Evolutionary conservation across 2,113 vertebrate genomes (phyloP).

Genomic region (Penelope pileata): DNA sequence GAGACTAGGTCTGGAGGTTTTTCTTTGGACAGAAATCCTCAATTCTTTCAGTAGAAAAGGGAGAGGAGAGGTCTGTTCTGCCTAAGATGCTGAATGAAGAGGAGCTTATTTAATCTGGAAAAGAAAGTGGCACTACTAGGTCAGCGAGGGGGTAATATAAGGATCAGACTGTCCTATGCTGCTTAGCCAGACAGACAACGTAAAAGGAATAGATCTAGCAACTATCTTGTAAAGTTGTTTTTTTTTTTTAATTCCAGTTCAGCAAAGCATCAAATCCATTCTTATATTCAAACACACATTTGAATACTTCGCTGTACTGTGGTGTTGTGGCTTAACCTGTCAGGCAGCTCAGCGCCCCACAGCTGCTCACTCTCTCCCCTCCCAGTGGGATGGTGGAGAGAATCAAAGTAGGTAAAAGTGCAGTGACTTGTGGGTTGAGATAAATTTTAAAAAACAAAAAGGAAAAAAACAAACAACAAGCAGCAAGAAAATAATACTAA

Average conservation of each 20-base stretch:
- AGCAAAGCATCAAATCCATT: not conserved
- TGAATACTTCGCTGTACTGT: not conserved
- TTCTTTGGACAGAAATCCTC: not conserved
- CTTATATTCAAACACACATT: not conserved
- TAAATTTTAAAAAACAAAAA: not conserved
- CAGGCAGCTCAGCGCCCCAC: not conserved
- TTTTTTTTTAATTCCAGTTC: not conserved
- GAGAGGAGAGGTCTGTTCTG: not conserved
- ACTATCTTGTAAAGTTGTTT: not conserved
- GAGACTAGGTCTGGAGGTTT: not conserved
- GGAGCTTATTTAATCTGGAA: not conserved
- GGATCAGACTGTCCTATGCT: not conserved
- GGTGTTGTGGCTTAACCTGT: not conserved
- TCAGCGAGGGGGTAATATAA: not conserved
- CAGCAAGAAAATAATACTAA: not conserved
- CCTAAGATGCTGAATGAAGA: not conserved
- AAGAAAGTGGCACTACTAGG: not conserved
- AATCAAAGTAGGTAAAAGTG: not conserved
- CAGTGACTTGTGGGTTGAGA: not conserved
- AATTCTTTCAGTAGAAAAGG: not conserved
- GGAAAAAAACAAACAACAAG: not conserved
- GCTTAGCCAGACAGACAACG: not conserved
- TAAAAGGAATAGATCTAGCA: conserved; percentile 4
- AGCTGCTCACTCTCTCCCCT: not conserved
- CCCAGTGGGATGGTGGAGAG: not conserved